Evolutionary conservation across 2,888 invertebrate species (phyloP), one percentile per base, ranked within the genome.

Genomic region (Ormyrus nitidulus): DNA sequence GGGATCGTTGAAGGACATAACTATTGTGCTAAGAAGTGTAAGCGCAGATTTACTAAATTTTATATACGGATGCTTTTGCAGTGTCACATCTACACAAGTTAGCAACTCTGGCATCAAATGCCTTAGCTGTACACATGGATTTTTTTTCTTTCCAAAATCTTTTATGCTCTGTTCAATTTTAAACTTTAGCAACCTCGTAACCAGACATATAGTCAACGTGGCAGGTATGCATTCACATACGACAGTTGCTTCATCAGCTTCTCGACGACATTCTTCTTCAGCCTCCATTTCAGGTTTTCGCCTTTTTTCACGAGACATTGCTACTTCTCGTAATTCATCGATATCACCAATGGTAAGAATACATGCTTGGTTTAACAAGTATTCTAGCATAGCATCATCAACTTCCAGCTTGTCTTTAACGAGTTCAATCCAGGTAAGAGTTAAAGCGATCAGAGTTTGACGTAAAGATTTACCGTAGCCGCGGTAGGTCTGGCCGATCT

Each of bases 91-190:
- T 6, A 89, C 82, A 77, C 89, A 90, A 0, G 80, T 76, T 83
- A 89, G 86, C 2, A 90, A 72, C 71, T 90, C 89, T 0, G 88
- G 88, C 53, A 90, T 86, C 83, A 90, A 84, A 53, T 88, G 87
- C 11, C 87, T 85, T 46, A 90, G 82, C 49, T 89, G 89, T 7
- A 85, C 81, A 78, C 88, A 87, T 5, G 85, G 84, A 0, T 84
- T 81, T 78, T 84, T 86, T 0, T 84, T 82, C 49, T 83, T 84
- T 7, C 82, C 81, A 5, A n/a, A 80, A 79, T 9, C 80, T 51
- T 56, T 83, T 4, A 84, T 78, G 72, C 84, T 85, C 1, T 83
- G 85, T 11, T 81, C 76, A 6, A 77, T 70, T 34, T 77, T 81
- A 13, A 82, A 82, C 13, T 79, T 84, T 2, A 84, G 72, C 54